Evolutionary conservation across 2,113 vertebrate genomes (phyloP).

Genomic region (Coryphaenoides rupestris): DNA sequence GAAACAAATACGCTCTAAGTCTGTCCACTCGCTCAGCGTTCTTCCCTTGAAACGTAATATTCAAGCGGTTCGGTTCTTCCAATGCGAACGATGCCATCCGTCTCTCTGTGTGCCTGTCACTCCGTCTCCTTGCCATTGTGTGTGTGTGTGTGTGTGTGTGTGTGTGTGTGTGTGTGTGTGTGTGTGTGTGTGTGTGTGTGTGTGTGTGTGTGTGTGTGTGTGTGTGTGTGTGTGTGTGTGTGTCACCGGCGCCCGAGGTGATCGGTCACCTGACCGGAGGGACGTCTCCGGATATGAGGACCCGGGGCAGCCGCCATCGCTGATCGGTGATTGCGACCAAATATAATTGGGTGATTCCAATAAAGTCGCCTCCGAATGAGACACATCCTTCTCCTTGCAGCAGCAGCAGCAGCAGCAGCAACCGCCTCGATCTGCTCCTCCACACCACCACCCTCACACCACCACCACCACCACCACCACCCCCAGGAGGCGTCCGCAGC

Average conservation of each 20-base stretch:
- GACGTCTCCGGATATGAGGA: conserved; percentile 15
- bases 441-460: too few species aligned
- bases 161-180: too few species aligned
- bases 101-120: conserved; percentile 50
- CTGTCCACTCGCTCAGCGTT: conserved; percentile 13
- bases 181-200: too few species aligned
- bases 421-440: conserved; percentile 25
- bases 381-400: conserved; percentile 60
- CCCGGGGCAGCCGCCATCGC: not conserved
- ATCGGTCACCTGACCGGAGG: conserved; percentile 48
- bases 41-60: conserved; percentile 57
- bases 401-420: too few species aligned
- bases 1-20: conserved; percentile 50
- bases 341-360: conserved; percentile 52
- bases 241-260: conserved; percentile 27
- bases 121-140: conserved; percentile 36
- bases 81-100: conserved; percentile 53
- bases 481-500: conserved; percentile 48
- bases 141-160: too few species aligned
- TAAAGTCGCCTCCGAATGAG: conserved; percentile 42
- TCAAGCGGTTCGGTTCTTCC: conserved; percentile 36
- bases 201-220: too few species aligned
- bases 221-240: too few species aligned
- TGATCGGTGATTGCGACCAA: not conserved
- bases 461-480: too few species aligned